Conservation (phyloP, 2,113 vertebrate species). For the Carassius auratus region DNA sequence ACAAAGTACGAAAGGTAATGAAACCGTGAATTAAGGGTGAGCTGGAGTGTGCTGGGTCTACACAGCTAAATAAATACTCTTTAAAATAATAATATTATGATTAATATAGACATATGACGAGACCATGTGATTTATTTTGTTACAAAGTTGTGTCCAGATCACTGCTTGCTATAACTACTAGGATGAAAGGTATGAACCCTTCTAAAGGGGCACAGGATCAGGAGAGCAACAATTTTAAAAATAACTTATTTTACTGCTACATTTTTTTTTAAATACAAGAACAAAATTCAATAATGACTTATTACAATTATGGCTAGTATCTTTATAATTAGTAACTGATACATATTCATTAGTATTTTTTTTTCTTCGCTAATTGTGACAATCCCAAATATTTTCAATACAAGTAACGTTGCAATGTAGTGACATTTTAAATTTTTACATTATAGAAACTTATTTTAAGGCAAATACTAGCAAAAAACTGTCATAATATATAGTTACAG, state of each 20-base stretch:
- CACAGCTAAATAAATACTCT: background rate
- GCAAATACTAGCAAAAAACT: background rate
- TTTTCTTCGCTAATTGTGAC: background rate
- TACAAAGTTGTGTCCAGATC: background rate
- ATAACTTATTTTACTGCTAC: background rate
- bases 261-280: background rate
- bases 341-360: background rate
- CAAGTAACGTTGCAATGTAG: background rate
- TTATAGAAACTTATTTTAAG: background rate
- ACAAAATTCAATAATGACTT: background rate
- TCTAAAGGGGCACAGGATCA: background rate
- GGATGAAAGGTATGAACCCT: background rate
- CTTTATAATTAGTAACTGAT: background rate
- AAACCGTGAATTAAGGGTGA: background rate
- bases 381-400: background rate
- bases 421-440: background rate
- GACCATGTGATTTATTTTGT: background rate
- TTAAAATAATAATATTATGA: background rate
- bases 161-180: background rate
- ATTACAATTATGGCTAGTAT: background rate
- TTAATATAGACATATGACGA: background rate
- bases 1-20: background rate
- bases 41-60: background rate
- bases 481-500: background rate
- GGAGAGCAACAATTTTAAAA: background rate